Evolutionary conservation across 2,888 invertebrate genomes (phyloP).

Genomic region (Teleiodes luculella): DNA sequence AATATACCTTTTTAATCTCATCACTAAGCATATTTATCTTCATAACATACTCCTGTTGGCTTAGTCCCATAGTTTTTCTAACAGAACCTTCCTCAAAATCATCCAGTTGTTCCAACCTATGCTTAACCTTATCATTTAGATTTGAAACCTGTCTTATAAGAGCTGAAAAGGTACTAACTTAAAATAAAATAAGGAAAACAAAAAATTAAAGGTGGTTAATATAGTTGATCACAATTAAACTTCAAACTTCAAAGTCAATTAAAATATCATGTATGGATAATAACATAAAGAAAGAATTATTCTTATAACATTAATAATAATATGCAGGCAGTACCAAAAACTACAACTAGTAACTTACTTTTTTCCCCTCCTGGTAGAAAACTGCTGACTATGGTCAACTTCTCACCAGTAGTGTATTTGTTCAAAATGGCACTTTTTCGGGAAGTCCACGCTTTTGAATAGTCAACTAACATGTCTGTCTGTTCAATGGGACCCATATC

Average conservation of each 20-base stretch:
- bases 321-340: no score
- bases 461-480: slow-evolving; percentile 50
- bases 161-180: slow-evolving; percentile 80
- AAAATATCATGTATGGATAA: no score
- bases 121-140: slow-evolving; percentile 92
- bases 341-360: no score
- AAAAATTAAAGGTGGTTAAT: slow-evolving; percentile 18
- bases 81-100: slow-evolving; percentile 94
- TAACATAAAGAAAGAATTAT: no score
- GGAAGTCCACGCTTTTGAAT: slow-evolving; percentile 87
- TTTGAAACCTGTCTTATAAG: slow-evolving; percentile 89
- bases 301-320: no score
- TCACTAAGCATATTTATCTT: slow-evolving; percentile 94
- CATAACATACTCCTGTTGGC: slow-evolving; percentile 94
- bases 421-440: slow-evolving; percentile 88
- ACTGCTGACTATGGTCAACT: slow-evolving; percentile 93
- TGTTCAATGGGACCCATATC: slow-evolving; percentile 37
- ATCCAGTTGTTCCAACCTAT: slow-evolving; percentile 94
- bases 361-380: slow-evolving; percentile 90
- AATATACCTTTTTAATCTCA: slow-evolving; percentile 84
- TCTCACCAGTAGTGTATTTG: slow-evolving; percentile 96
- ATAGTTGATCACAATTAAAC: not conserved
- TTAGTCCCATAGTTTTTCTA: slow-evolving; percentile 91
- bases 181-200: slow-evolving; percentile 48
- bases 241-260: no score